Conservation (phyloP, 1,140 invertebrate species). For the Danaus plexippus region DNA sequence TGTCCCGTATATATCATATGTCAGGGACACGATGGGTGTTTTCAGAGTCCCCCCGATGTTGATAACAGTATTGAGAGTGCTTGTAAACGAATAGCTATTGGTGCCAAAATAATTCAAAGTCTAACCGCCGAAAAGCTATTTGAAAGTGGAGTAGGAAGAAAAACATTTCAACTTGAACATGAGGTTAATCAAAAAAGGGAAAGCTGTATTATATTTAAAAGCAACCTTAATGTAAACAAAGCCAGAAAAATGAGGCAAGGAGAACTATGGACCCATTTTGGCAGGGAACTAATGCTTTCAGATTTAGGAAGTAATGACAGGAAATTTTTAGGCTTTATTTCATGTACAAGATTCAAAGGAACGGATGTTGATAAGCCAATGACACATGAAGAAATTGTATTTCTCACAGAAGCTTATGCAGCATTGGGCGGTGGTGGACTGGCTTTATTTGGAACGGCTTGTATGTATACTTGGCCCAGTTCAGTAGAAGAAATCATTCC, state of each 20-base stretch:
- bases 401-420: constrained; percentile 85
- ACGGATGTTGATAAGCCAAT: constrained; percentile 73
- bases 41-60: constrained; percentile 81
- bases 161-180: constrained; percentile 86
- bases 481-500: constrained; percentile 78
- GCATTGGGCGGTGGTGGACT: constrained; percentile 92
- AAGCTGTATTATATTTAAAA: constrained; percentile 79
- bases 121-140: constrained; percentile 91
- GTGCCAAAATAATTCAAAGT: constrained; percentile 86
- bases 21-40: constrained; percentile 82
- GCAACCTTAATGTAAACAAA: constrained; percentile 78
- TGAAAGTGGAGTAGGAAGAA: constrained; percentile 83
- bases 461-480: constrained; percentile 91
- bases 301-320: constrained; percentile 75
- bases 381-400: constrained; percentile 82
- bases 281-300: constrained; percentile 82
- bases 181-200: constrained; percentile 73
- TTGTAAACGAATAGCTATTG: constrained; percentile 82
- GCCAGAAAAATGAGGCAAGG: constrained; percentile 82
- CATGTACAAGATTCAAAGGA: constrained; percentile 86
- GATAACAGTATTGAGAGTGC: constrained; percentile 83
- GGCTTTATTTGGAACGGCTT: constrained; percentile 91
- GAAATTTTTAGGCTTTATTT: constrained; percentile 92
- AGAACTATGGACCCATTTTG: constrained; percentile 89
- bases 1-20: constrained; percentile 83